These are phyloP conservation scores for Anthonomus grandis DNA, from an alignment of 1,140 invertebrate species.

Conservation along the genomic window DNA sequence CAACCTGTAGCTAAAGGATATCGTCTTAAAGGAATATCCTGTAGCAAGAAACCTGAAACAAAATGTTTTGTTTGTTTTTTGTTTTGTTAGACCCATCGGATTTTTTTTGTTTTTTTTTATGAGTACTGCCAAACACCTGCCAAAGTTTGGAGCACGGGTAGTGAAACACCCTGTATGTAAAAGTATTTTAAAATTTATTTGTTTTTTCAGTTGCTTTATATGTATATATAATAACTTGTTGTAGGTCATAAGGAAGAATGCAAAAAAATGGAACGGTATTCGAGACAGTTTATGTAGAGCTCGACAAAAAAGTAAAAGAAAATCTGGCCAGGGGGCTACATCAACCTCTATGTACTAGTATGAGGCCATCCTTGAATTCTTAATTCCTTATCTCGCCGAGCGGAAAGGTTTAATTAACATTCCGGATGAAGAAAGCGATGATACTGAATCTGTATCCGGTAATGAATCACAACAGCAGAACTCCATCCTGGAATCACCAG, in stretches of 20 bases:
- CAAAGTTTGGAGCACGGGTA: no score
- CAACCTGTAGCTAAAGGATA: constrained; percentile 41
- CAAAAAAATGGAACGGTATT: constrained; percentile 24
- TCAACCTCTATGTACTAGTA: constrained; percentile 21
- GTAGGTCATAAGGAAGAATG: constrained; percentile 22
- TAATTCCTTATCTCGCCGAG: constrained; percentile 13
- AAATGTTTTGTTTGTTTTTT: no score
- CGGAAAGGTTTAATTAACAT: constrained; percentile 16
- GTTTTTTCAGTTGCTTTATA: neutral
- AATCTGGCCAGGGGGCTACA: constrained; percentile 24
- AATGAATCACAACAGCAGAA: neutral
- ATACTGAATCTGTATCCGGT: constrained; percentile 2
- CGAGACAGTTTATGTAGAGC: constrained; percentile 15
- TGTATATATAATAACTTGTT: constrained; percentile 4
- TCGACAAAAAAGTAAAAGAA: constrained; percentile 20
- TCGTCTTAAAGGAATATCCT: constrained; percentile 28
- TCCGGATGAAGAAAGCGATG: neutral
- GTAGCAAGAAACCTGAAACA: constrained; percentile 29
- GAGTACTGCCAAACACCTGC: no score
- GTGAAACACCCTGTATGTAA: neutral
- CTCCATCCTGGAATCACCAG: neutral
- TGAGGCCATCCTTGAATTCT: constrained; percentile 12
- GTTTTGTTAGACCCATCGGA: neutral
- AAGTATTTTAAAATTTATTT: neutral
- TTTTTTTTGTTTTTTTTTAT: no score